Conservation (phyloP, 2,113 vertebrate species). For the Coptodon rendalli region DNA sequence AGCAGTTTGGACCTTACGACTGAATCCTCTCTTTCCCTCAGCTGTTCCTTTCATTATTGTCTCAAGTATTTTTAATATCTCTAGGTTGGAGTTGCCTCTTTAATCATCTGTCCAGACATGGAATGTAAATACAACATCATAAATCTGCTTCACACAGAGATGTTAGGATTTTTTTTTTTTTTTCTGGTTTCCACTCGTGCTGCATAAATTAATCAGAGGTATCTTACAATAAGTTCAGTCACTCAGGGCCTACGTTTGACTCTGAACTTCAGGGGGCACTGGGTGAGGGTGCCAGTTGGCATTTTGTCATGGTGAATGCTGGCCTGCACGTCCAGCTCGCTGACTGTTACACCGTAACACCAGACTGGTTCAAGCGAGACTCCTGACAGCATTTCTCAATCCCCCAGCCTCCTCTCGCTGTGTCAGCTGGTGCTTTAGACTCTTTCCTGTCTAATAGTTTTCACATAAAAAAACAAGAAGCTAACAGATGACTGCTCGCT, state of each 20-base stretch:
- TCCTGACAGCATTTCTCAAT: not conserved
- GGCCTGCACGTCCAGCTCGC: not conserved
- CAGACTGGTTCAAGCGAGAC: not conserved
- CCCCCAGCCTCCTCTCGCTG: not conserved
- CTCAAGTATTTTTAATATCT: not conserved
- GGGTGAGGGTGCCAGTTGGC: not conserved
- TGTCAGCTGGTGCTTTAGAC: not conserved
- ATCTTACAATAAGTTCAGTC: not conserved
- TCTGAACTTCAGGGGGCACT: not conserved
- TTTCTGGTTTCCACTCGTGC: not conserved
- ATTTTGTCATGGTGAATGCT: not conserved
- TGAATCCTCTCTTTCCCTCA: not conserved
- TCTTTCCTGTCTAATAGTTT: not conserved
- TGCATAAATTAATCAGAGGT: not conserved
- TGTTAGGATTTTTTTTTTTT: not conserved
- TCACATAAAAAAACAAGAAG: not conserved
- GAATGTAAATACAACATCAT: not conserved
- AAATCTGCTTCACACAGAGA: not conserved
- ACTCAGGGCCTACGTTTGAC: not conserved
- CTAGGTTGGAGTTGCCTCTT: not conserved
- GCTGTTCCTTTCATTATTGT: not conserved
- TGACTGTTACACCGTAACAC: not conserved
- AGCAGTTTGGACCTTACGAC: not conserved
- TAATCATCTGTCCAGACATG: not conserved
- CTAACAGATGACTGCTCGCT: not conserved